Conservation (phyloP, 2,113 vertebrate genomes). For the Corvus hawaiiensis region DNA sequence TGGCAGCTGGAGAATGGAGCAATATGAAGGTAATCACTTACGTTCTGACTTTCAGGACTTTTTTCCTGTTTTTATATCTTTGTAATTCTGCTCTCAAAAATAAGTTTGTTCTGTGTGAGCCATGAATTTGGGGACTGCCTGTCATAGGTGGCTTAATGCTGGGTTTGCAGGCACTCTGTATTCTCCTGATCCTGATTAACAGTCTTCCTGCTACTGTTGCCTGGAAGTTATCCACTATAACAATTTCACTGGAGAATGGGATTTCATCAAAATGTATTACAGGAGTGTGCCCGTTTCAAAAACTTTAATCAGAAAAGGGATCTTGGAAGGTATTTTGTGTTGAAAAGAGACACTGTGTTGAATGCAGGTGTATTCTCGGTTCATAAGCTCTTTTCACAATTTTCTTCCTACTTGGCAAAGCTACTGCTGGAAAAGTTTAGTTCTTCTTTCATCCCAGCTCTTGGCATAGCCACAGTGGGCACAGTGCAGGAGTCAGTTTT, state of each 20-base stretch:
- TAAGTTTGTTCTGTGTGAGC: constrained; percentile 17
- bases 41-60: neutral
- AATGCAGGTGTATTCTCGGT: neutral
- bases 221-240: constrained; percentile 33
- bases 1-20: neutral
- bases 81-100: constrained; percentile 15
- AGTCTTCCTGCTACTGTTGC: neutral
- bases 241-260: constrained; percentile 31
- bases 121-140: neutral
- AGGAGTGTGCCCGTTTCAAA: constrained; percentile 6
- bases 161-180: neutral
- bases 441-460: neutral
- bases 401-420: neutral
- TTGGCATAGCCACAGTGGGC: rapidly evolving
- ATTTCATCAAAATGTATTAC: constrained; percentile 48
- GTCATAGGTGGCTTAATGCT: neutral
- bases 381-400: neutral
- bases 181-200: constrained; percentile 41
- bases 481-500: rapidly evolving
- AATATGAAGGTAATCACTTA: neutral
- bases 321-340: neutral
- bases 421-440: neutral
- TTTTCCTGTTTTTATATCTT: neutral
- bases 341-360: neutral
- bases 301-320: constrained; percentile 48